A percentile compares a stretch with the other conserved stretches of the same genome.
Conservation (phyloP, 2,888 invertebrate species). For the Leucophenga maculata region DNA sequence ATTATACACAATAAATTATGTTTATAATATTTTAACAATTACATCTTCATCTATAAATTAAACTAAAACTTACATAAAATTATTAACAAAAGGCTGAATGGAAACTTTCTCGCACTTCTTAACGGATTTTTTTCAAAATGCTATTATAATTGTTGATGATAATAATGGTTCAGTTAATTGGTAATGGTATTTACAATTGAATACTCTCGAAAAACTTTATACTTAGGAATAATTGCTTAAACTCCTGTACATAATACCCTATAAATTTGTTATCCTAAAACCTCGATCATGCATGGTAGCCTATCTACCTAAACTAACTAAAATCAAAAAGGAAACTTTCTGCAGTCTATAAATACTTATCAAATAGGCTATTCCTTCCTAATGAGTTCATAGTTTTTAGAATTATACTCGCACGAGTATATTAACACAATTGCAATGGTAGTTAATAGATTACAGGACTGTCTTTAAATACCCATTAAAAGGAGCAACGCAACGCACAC, state of each 20-base stretch:
- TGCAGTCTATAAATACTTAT: conserved; percentile 62
- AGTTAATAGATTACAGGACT: conserved; percentile 12
- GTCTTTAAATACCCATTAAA: conserved; percentile 46
- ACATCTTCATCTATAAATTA: conserved; percentile 3
- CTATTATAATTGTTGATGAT: background rate
- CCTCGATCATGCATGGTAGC: conserved; percentile 33
- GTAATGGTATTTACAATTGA: conserved; percentile 1
- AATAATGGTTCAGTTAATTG: background rate
- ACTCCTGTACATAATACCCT: conserved; percentile 9
- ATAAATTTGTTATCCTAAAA: conserved; percentile 23
- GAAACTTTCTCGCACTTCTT: background rate
- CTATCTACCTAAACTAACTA: conserved; percentile 51
- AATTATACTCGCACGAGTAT: background rate
- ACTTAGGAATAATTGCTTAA: background rate
- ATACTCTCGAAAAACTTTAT: background rate
- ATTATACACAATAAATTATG: conserved; percentile 58
- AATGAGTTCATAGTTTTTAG: conserved; percentile 30
- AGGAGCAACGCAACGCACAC: conserved; percentile 45
- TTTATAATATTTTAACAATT: conserved; percentile 55
- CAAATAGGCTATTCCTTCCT: no score
- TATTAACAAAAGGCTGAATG: conserved; percentile 13
- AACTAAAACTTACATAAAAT: conserved; percentile 16
- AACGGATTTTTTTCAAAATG: conserved; percentile 38
- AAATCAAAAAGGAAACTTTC: conserved; percentile 55
- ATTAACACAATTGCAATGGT: background rate